These are phyloP conservation scores for Nemopilema nomurai DNA, from an alignment of 30 jellyfish, hydroid and myxozoan species.

Conservation along the genomic window DNA sequence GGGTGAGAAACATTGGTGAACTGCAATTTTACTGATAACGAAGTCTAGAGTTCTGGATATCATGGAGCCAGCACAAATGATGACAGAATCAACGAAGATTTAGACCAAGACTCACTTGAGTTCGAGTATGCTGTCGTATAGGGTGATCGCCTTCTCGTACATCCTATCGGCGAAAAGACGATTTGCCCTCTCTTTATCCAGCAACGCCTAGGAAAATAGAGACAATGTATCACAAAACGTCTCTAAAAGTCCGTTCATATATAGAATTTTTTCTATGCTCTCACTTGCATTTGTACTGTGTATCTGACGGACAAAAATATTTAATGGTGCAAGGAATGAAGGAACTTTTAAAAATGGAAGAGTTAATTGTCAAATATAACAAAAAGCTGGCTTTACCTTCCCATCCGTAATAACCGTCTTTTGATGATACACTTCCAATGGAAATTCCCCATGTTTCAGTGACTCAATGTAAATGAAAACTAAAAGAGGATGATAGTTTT, in stretches of 20 bases:
- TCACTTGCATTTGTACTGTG: too few species aligned
- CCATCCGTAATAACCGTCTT: slow-evolving; percentile 23
- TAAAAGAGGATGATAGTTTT: not conserved
- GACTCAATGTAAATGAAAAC: slow-evolving; percentile 49
- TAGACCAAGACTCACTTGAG: slow-evolving; percentile 46
- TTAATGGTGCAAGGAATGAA: too few species aligned
- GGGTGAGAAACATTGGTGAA: too few species aligned
- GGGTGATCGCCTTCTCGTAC: slow-evolving; percentile 61
- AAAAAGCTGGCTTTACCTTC: not conserved
- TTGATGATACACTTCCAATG: slow-evolving; percentile 2
- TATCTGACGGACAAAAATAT: too few species aligned
- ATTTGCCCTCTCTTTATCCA: slow-evolving; percentile 60
- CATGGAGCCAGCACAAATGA: not conserved
- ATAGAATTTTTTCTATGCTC: too few species aligned
- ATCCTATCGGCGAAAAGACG: slow-evolving; percentile 22
- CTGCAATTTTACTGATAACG: too few species aligned
- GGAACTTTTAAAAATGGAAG: not conserved
- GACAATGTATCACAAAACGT: too few species aligned
- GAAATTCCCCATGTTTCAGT: slow-evolving; percentile 29
- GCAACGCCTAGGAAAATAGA: slow-evolving; percentile 2
- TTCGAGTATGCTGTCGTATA: slow-evolving; percentile 40
- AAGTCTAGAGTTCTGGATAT: too few species aligned
- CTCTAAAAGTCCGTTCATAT: too few species aligned
- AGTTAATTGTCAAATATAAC: too few species aligned
- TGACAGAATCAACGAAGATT: not conserved